Base-by-base conservation (phyloP, 2,113 vertebrate species). In the Leptodactylus fuscus region DNA sequence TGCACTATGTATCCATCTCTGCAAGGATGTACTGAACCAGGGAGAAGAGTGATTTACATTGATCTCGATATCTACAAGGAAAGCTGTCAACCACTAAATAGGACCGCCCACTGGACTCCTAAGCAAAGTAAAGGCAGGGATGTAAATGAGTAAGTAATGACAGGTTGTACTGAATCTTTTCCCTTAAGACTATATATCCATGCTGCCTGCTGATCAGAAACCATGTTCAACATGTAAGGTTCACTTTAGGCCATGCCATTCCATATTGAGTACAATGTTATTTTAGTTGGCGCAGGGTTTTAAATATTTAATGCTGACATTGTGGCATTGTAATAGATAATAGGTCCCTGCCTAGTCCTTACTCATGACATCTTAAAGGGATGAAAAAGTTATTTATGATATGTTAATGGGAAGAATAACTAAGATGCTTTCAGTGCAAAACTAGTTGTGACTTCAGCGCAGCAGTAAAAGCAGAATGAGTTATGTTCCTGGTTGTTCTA, bases 401-500 rank as follows among this genome's bases (percentile, higher is more conserved):
- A 41, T 13, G 29, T 36, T 27, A 60, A 60, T 79, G 20, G 36
- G 7, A 58, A 36, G 34, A 51, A 79, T 58, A 60, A 79, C 76
- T 38, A 41, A 79, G 51, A 79, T 60, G 34, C 76, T 79, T 58
- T 79, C 29, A n/a, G 15, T 15, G 36, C 76, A 79, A 58, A 79
- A 51, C 51, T 22, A 41, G 32, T 27, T 79, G 32, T 79, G 20
- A 60, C 34, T 60, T 77, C 3, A 36, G 51, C 18, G 15, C 34
- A 0, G 34, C 32, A 51, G 51, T 41, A 41, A 41, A 58, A 38
- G 51, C 18, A 36, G 16, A n/a, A 41, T 6, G 11, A 58, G 20
- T 60, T 60, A n/a, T 79, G 22, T 22, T 53, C 22, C 36, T 55
- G 27, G 18, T 58, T 60, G 20, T 36, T 38, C 53, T 79, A n/a